These are phyloP conservation scores for Palythoa grandis DNA, from an alignment of 92 coral and sea anemone genomes.

Conservation along the genomic window DNA sequence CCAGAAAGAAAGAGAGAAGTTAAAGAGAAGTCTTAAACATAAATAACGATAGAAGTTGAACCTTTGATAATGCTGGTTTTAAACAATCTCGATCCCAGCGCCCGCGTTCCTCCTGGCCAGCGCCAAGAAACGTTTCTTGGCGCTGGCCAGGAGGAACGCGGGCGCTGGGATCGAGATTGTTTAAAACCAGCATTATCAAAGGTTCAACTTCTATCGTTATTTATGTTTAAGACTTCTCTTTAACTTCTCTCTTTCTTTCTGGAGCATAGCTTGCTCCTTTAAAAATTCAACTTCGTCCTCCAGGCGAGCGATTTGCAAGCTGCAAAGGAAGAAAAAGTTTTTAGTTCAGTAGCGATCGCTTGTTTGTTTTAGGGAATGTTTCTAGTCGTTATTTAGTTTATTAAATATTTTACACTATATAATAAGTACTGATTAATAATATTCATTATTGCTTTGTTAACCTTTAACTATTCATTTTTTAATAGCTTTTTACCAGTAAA, in stretches of 20 bases:
- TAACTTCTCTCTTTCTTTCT: constrained; percentile 57
- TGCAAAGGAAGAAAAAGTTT: constrained; percentile 47
- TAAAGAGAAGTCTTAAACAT: constrained; percentile 48
- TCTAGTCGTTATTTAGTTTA: neutral
- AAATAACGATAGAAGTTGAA: neutral
- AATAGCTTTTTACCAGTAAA: too few relatives aligned
- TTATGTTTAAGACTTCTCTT: constrained; percentile 43
- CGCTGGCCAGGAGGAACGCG: too few relatives aligned
- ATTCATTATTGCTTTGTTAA: too few relatives aligned
- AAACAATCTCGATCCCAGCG: too few relatives aligned
- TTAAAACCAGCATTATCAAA: too few relatives aligned
- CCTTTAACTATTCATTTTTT: too few relatives aligned
- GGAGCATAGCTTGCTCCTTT: constrained; percentile 83
- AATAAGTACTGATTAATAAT: too few relatives aligned
- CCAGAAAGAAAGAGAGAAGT: constrained; percentile 55
- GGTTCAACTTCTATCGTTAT: neutral
- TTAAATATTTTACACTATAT: too few relatives aligned
- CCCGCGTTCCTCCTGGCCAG: too few relatives aligned
- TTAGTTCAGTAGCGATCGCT: neutral
- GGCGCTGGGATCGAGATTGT: too few relatives aligned
- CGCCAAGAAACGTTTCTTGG: too few relatives aligned
- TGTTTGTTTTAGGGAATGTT: neutral
- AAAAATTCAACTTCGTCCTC: constrained; percentile 95
- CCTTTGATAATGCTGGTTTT: too few relatives aligned
- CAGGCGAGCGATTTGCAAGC: constrained; percentile 86